A percentile compares a stretch with the other conserved stretches of the same genome.
phyloP scores from a whole-genome alignment of 1,140 invertebrate genomes.

The Oppia nitens region DNA sequence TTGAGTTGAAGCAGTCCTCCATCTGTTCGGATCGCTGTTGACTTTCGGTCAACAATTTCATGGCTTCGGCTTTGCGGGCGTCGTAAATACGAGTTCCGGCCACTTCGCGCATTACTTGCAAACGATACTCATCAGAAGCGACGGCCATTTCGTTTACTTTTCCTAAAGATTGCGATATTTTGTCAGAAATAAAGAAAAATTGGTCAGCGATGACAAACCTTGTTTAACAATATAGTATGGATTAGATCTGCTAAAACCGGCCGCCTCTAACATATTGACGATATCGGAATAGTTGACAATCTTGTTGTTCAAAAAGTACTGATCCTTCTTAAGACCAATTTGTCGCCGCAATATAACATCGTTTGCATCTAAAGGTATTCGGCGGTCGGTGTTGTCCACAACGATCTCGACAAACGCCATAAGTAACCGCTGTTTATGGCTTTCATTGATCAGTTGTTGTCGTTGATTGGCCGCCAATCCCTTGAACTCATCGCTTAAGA shows the following conservation, averaged over 20 bases:
- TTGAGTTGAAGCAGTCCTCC: slow-evolving; percentile 85
- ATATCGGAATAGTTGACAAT: slow-evolving; percentile 91
- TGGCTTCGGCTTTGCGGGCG: slow-evolving; percentile 88
- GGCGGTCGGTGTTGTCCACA: slow-evolving; percentile 94
- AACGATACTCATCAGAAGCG: slow-evolving; percentile 83
- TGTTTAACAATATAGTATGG: slow-evolving; percentile 99
- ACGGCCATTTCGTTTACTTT: slow-evolving; percentile 99
- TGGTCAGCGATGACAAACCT: slow-evolving; percentile 35
- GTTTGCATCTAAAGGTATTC: slow-evolving; percentile 93
- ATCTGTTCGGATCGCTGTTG: slow-evolving; percentile 95
- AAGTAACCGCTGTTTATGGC: slow-evolving; percentile 83
- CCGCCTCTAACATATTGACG: slow-evolving; percentile 93
- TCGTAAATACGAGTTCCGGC: slow-evolving; percentile 93
- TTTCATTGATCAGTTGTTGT: slow-evolving; percentile 88
- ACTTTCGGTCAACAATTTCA: slow-evolving; percentile 82
- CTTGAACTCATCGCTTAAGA: slow-evolving; percentile 97
- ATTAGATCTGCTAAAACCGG: slow-evolving; percentile 96
- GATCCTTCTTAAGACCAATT: slow-evolving; percentile 97
- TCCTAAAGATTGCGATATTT: slow-evolving; percentile 36
- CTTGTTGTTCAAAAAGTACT: slow-evolving; percentile 99
- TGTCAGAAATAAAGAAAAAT: not conserved
- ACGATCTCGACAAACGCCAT: slow-evolving; percentile 98
- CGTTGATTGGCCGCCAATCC: slow-evolving; percentile 86
- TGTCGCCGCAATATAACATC: slow-evolving; percentile 87
- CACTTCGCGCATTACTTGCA: slow-evolving; percentile 88